Evolutionary conservation across 1,140 invertebrate genomes (phyloP), one percentile per base, ranked within the genome.

Genomic region (Drosophila tsacasi): DNA sequence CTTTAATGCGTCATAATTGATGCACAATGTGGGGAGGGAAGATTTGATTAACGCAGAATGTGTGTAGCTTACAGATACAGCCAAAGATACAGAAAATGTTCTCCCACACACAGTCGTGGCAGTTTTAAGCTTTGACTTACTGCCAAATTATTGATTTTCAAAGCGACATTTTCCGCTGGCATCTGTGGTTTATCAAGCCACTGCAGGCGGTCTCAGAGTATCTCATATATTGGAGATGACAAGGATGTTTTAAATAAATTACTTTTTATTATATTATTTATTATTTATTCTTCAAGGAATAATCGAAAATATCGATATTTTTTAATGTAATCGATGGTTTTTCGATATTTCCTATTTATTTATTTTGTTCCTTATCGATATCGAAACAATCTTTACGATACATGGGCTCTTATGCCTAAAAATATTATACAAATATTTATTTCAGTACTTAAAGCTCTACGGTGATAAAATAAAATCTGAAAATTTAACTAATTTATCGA

Each of bases 1-100:
- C 68, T 83, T 89, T 83, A 90, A 89, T 90, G 85, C 79, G 85
- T 69, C 81, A 90, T 90, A 85, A 90, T 90, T 90, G 85, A 85
- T 85, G 86, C 79, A 90, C 85, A 90, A 90, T 85, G 79, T 49
- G 37, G 55, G 39, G 71, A 42, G 65, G 40, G 59, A 55, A 42
- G 74, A 87, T 90, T 90, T 78, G 85, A 79, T 89, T 84, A 89
- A 81, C 78, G 13, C 54, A 61, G 54, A 73, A 73, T 73, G 54
- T 73, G 54, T 73, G 46, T 72, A 37, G 37, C 69, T 32, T 35
- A 72, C 37, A 40, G 67, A 72, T 49, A 62, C 44, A 25, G 13
- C 1, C 23, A 47, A 13, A 66, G 37, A 65, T 72, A 52, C 47
- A 73, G 37, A 35, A 30, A 30, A 67, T 23, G 17, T 44, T 32